Percentiles rank a stretch among this genome's conserved stretches.
phyloP scores from a whole-genome alignment of 2,888 invertebrate species.

The Geophilus truncorum region DNA sequence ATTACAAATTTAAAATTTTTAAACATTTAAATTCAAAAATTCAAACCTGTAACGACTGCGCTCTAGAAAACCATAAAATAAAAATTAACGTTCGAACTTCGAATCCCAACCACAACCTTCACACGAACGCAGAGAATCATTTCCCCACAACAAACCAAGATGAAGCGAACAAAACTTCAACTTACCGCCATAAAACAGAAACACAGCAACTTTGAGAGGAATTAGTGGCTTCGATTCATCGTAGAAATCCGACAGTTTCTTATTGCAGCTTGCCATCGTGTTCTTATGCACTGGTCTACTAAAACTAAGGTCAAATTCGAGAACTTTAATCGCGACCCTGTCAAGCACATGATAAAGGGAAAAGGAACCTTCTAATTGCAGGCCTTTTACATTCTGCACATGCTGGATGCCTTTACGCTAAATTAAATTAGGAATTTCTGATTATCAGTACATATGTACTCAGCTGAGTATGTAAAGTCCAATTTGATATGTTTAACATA shows the following conservation, averaged over 20 bases:
- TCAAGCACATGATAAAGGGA: slow-evolving; percentile 13
- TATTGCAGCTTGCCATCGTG: slow-evolving; percentile 9
- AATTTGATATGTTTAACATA: neutral
- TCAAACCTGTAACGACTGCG: no score
- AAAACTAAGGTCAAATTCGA: slow-evolving; percentile 4
- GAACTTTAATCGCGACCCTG: slow-evolving; percentile 23
- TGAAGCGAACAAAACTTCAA: neutral
- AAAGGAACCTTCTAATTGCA: slow-evolving; percentile 11
- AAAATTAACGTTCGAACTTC: no score
- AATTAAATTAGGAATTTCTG: neutral
- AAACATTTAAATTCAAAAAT: no score
- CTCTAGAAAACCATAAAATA: no score
- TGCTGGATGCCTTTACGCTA: neutral
- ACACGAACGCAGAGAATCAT: neutral
- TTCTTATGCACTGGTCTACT: neutral
- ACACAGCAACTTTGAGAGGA: slow-evolving; percentile 23
- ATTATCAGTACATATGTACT: neutral
- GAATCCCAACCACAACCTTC: neutral
- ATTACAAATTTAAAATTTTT: no score
- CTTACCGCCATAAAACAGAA: slow-evolving; percentile 28
- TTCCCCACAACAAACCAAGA: neutral
- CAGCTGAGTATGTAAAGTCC: neutral
- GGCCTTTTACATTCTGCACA: neutral
- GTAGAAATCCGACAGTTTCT: neutral
- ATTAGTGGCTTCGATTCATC: neutral